Base-by-base conservation (phyloP, 2,888 invertebrate genomes). In the Cheilosia grossa region DNA sequence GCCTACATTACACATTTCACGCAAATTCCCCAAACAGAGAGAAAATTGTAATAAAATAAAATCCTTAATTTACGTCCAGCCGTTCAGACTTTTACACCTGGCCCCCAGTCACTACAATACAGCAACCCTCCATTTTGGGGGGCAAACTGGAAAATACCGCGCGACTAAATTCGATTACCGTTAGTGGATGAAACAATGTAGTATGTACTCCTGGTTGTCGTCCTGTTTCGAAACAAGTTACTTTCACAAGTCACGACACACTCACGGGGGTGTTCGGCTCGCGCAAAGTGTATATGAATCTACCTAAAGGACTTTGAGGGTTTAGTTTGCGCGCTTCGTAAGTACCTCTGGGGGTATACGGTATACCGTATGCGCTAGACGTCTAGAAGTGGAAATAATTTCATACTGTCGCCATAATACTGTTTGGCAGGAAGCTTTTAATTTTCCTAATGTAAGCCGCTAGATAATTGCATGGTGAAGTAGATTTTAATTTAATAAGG, bases 381-480 rank as follows among this genome's bases (percentile, higher is more conserved):
- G 81, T 72, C 81, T 66, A 70, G 66, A 85, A 85, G 67, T 85
- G 44, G 67, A 81, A 85, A 77, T 85, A 77, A 77, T 85, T 85
- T 81, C 74, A 75, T 81, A 85, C 81, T 81, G 85, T 85, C 85
- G 85, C 81, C 75, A 75, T 81, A 85, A 85, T 77, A 77, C 77
- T 81, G 66, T 72, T 77, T 81, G 85, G 85, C 85, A 85, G 85
- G 85, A 85, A 85, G 85, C 85, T 85, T 85, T 85, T 85, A 85
- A 85, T 85, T 85, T 85, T 85, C 85, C 81, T 85, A 85, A 85
- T 85, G 85, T 67, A 72, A 77, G 85, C 75, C 81, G 75, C 81
- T 85, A 72, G 85, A 81, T 85, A 85, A 85, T 85, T 85, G 75
- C 85, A 81, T 66, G 81, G 81, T 72, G 80, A 85, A 77, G 85